Conservation (phyloP, 37 sponge, comb jelly and placozoan species). For the Haliclona indistincta region DNA sequence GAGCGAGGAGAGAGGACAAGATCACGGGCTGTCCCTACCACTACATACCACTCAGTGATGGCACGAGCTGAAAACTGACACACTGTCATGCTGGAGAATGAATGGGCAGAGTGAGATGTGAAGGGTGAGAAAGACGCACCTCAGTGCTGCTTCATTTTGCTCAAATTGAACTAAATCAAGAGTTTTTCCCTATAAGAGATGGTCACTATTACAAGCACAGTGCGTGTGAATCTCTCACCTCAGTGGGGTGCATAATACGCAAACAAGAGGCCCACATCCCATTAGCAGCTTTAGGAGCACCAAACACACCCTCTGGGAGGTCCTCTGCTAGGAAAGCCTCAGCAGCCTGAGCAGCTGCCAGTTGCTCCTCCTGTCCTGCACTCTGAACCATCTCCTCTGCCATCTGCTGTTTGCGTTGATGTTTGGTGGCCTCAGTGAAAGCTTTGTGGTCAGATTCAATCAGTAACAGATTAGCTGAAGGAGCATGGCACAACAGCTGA, state of each 20-base stretch:
- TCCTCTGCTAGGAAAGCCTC: conserved; percentile 90
- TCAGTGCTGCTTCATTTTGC: conserved; percentile 96
- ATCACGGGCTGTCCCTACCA: conserved; percentile 88
- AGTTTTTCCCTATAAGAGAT: conserved; percentile 71
- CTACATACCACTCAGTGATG: conserved; percentile 82
- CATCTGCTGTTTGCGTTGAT: conserved; percentile 88
- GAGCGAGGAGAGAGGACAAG: conserved; percentile 71
- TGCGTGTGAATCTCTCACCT: conserved; percentile 40
- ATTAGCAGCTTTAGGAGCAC: conserved; percentile 89
- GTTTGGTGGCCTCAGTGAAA: conserved; percentile 94
- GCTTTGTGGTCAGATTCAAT: conserved; percentile 97
- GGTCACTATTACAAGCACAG: not conserved
- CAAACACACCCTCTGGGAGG: conserved; percentile 86
- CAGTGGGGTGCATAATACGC: conserved; percentile 85
- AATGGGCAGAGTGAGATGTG: too few relatives aligned
- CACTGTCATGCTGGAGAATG: conserved; percentile 79
- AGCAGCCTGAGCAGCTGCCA: conserved; percentile 77
- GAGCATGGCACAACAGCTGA: conserved; percentile 84
- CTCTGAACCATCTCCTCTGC: conserved; percentile 95
- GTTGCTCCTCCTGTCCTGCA: conserved; percentile 85
- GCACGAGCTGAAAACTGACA: conserved; percentile 81
- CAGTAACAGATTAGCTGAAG: conserved; percentile 56
- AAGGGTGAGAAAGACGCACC: conserved; percentile 53
- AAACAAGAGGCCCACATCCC: conserved; percentile 96
- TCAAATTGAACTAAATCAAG: conserved; percentile 86